Evolutionary conservation across 2,113 vertebrate species (phyloP).

Genomic region (Chaetorhynchus papuensis): DNA sequence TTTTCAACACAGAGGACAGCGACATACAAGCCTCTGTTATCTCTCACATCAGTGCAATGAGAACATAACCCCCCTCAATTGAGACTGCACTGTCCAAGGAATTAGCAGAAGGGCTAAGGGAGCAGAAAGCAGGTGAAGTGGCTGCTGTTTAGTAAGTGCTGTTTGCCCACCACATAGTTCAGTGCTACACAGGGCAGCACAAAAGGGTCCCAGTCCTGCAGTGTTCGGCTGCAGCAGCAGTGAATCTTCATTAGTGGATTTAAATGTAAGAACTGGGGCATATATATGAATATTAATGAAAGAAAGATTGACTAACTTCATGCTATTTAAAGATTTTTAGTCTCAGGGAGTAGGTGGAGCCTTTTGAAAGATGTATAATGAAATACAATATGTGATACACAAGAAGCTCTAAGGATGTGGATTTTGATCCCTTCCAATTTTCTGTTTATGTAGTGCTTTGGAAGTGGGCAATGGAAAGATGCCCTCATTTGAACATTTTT

Average conservation of each 20-base stretch:
- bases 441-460: neutral
- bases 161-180: neutral
- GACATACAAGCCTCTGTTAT: neutral
- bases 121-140: neutral
- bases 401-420: neutral
- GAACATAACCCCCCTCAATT: neutral
- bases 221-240: neutral
- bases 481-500: neutral
- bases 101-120: neutral
- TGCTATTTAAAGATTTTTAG: constrained; percentile 48
- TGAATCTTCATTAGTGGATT: neutral
- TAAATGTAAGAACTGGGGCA: constrained; percentile 37
- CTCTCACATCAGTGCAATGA: neutral
- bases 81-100: neutral
- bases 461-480: neutral
- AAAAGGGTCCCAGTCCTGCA: neutral
- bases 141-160: neutral
- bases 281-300: constrained; percentile 59
- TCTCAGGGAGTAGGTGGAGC: constrained; percentile 14
- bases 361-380: constrained; percentile 18
- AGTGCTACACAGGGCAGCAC: neutral
- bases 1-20: neutral
- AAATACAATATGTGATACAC: neutral
- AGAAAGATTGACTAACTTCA: constrained; percentile 52
- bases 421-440: neutral